Base-by-base conservation (phyloP, 2,888 invertebrate species). In the Agonopterix alstromeriana region DNA sequence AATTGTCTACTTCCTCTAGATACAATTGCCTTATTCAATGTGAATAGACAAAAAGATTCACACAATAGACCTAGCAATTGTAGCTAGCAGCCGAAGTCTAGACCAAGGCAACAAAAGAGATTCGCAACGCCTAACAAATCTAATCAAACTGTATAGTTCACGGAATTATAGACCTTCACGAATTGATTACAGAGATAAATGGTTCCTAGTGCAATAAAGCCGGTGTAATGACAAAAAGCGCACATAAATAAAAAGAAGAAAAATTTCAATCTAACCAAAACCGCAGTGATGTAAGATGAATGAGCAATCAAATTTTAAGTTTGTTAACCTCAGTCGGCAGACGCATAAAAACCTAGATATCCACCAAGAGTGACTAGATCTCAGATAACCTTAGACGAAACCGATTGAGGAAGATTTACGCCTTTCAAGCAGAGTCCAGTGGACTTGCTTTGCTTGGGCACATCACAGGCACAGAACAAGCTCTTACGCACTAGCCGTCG, bases 261-360 rank as follows among this genome's bases (percentile, higher is more conserved):
- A 82, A 77, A 64, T 66, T 70, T 67, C 60, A 70, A 73, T 70
- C 64, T 60, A 60, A 63, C 66, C 60, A 48, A 81, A 84, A 82
- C 79, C 81, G 74, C 82, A 82, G 82, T 84, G 86, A 82, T 85
- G 82, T 82, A 86, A 86, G 83, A 82, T 73, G 84, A 82, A 86
- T 85, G 81, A 86, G 81, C 86, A 83, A 86, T 86, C 86, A 82
- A 74, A 74, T 75, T 68, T 58, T 65, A 74, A 82, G 87, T 84
- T 85, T 77, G 73, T 84, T 83, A 73, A 87, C 86, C 87, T 69
- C 75, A 62, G 59, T 69, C 72, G 70, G 73, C 80, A 86, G 86
- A 86, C 86, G 79, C 78, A 86, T 85, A 87, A 87, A 87, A 87
- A 87, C 78, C 81, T 73, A 83, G 70, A 84, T 79, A 80, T 82